phyloP scores from a whole-genome alignment of 1,140 invertebrate genomes.

The Bombus confusus region DNA sequence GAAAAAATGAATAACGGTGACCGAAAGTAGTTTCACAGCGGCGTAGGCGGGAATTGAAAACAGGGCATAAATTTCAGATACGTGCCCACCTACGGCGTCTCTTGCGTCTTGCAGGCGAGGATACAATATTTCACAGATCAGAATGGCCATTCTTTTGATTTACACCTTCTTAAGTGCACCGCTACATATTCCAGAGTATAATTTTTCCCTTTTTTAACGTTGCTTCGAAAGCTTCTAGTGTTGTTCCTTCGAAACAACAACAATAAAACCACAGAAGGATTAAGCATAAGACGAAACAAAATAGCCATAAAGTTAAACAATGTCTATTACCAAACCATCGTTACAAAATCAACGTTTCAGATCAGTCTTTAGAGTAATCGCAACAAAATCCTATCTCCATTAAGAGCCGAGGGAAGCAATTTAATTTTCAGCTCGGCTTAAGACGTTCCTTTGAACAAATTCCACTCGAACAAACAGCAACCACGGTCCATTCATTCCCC shows the following conservation, averaged over 20 bases:
- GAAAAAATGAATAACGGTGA: slow-evolving; percentile 39
- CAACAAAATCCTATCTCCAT: too few relatives aligned
- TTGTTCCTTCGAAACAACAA: neutral
- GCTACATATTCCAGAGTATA: slow-evolving; percentile 29
- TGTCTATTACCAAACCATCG: neutral
- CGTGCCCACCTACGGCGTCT: slow-evolving; percentile 30
- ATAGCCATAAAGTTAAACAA: neutral
- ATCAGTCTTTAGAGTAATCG: neutral
- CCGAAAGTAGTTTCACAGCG: slow-evolving; percentile 27
- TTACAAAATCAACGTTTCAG: neutral
- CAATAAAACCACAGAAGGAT: neutral
- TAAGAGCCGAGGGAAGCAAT: neutral
- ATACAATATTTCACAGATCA: slow-evolving; percentile 55
- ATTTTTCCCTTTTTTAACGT: slow-evolving; percentile 16
- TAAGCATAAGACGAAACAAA: neutral
- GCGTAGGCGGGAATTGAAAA: slow-evolving; percentile 43
- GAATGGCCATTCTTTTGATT: slow-evolving; percentile 43
- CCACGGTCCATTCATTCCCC: neutral
- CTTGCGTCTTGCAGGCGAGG: slow-evolving; percentile 6
- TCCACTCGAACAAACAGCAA: slow-evolving; percentile 3
- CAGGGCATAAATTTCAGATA: slow-evolving; percentile 53
- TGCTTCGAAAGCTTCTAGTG: too few relatives aligned
- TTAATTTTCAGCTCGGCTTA: neutral
- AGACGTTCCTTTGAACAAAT: neutral
- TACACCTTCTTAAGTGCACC: slow-evolving; percentile 47